Evolutionary conservation across 2,888 invertebrate genomes (phyloP), one percentile per base, ranked within the genome.

Genomic region (Chloroclysta siterata): DNA sequence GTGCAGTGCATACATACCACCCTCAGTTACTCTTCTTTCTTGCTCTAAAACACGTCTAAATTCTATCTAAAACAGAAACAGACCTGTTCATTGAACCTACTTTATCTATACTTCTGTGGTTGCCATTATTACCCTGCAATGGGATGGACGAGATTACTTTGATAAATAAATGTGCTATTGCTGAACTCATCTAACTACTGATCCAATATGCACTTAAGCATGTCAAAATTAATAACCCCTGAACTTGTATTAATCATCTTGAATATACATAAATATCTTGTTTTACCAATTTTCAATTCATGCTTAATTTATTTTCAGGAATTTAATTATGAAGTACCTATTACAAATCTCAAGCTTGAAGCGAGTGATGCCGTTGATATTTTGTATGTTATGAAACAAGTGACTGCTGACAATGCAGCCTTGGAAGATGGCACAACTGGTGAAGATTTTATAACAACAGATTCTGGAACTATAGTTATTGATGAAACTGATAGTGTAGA

Each of bases 301-400:
- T 39, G 8, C 14, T 14, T 4, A 14, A 3, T 46, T 46, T 46
- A 5, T 48, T 55, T 57, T 42, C 58, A 68, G 68, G 53, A 42
- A 4, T 65, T 60, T 41, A 0, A 5, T 48, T 65, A 41, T 41
- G 58, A 65, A 36, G 65, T 63, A 14, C 65, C 65, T 3, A 2
- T 68, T 15, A 39, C 47, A 28, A 56, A 64, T 29, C 2, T 50
- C 11, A 44, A 56, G 39, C 17, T 33, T 17, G 28, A 58, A 29
- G 13, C 5, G 14, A 28, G 33, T 10, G 14, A 36, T 33, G 33
- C 0, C 0, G 36, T 47, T 42, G 41, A 57, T 15, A 15, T 22
- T 15, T 44, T 10, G 17, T n/a, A 17, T 51, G 33, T 42, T 14
- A 29, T 1, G 2, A 51, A 58, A 14, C 4, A 28, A 6, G 50